Conservation (phyloP, 1,140 invertebrate genomes). For the Trichomalopsis sarcophagae region DNA sequence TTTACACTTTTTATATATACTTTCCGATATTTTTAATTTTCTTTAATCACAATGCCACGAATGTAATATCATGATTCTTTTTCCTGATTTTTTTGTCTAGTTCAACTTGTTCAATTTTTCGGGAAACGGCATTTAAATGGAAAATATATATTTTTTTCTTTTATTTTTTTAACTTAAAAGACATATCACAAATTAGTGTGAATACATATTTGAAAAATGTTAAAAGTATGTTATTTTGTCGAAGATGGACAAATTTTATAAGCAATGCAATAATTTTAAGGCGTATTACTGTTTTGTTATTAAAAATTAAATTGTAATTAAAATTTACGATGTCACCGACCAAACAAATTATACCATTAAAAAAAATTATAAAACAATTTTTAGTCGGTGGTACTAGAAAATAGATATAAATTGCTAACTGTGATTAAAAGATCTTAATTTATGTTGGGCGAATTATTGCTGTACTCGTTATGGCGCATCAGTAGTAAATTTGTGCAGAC, state of each 20-base stretch:
- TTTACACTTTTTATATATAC: constrained; percentile 43
- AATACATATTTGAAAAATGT: background rate
- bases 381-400: constrained; percentile 30
- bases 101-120: background rate
- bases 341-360: background rate
- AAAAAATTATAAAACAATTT: constrained; percentile 12
- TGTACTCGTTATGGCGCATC: constrained; percentile 8
- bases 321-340: constrained; percentile 5
- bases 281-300: constrained; percentile 13
- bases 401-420: constrained; percentile 57
- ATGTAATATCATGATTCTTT: constrained; percentile 1
- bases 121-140: constrained; percentile 14
- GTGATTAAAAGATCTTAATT: constrained; percentile 62
- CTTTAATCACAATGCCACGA: background rate
- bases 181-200: constrained; percentile 28
- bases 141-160: background rate
- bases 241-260: constrained; percentile 1
- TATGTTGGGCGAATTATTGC: constrained; percentile 49
- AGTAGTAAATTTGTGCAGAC: constrained; percentile 23
- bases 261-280: constrained; percentile 33
- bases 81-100: background rate
- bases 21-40: constrained; percentile 26
- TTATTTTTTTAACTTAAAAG: constrained; percentile 10
- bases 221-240: constrained; percentile 8
- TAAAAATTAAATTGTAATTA: constrained; percentile 7